These are phyloP conservation scores for Balanococcus diminutus DNA, from an alignment of 2,888 invertebrate species.

Conservation along the genomic window DNA sequence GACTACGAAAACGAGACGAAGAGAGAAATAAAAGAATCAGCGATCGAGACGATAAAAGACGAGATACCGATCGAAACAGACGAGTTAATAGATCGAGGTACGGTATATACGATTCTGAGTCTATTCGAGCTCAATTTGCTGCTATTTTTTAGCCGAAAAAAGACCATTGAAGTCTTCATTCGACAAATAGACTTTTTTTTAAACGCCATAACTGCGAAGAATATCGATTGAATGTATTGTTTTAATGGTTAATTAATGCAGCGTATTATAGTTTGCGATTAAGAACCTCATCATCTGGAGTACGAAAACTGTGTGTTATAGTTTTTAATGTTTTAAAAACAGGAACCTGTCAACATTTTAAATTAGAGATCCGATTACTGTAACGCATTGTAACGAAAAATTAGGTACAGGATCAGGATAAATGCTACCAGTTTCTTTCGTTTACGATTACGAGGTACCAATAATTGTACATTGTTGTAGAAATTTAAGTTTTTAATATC, in stretches of 20 bases:
- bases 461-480: slow-evolving; percentile 51
- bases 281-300: slow-evolving; percentile 32
- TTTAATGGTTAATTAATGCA: neutral
- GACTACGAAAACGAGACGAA: slow-evolving; percentile 58
- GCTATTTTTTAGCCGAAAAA: neutral
- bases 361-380: slow-evolving; percentile 38
- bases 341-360: slow-evolving; percentile 47
- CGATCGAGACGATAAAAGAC: slow-evolving; percentile 43
- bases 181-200: neutral
- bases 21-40: slow-evolving; percentile 57
- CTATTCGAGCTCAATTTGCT: neutral
- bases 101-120: neutral
- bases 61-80: slow-evolving; percentile 13
- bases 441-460: slow-evolving; percentile 50
- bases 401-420: slow-evolving; percentile 49
- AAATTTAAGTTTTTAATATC: slow-evolving; percentile 44
- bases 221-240: neutral
- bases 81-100: slow-evolving; percentile 42
- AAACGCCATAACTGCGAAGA: neutral
- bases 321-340: slow-evolving; percentile 51
- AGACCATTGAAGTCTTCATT: neutral
- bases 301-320: slow-evolving; percentile 34
- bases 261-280: slow-evolving; percentile 16
- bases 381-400: slow-evolving; percentile 41
- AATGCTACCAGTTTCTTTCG: slow-evolving; percentile 50